phyloP scores from a whole-genome alignment of 2,888 invertebrate genomes.

The Luperina testacea region DNA sequence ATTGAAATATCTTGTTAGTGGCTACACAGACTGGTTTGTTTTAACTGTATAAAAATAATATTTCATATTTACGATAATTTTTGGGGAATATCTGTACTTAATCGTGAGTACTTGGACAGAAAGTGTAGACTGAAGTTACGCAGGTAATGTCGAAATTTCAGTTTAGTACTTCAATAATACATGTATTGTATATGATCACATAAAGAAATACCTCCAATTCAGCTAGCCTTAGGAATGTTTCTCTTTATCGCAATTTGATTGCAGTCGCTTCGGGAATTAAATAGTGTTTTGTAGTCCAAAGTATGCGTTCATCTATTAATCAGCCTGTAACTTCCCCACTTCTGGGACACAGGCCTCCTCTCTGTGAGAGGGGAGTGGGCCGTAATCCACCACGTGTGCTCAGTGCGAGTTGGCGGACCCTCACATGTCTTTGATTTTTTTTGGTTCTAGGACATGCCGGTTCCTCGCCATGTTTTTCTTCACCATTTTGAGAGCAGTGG shows the following conservation, averaged over 20 bases:
- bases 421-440: too few relatives aligned
- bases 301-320: background rate
- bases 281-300: background rate
- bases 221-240: too few relatives aligned
- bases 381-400: background rate
- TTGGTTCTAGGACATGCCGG: too few relatives aligned
- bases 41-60: slow-evolving; percentile 58
- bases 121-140: slow-evolving; percentile 4
- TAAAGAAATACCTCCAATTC: background rate
- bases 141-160: background rate
- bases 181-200: background rate
- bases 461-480: background rate
- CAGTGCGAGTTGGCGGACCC: too few relatives aligned
- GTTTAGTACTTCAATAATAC: slow-evolving; percentile 10
- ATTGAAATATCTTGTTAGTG: slow-evolving; percentile 80
- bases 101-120: slow-evolving; percentile 20
- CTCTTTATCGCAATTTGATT: background rate
- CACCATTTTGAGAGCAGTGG: background rate
- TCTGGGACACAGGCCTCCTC: background rate
- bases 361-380: background rate
- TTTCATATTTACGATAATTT: slow-evolving; percentile 58
- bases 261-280: background rate
- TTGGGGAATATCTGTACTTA: slow-evolving; percentile 36
- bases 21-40: slow-evolving; percentile 61
- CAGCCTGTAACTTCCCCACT: background rate